phyloP scores from a whole-genome alignment of 2,888 invertebrate species.

The Acrocyrtus sp. region DNA sequence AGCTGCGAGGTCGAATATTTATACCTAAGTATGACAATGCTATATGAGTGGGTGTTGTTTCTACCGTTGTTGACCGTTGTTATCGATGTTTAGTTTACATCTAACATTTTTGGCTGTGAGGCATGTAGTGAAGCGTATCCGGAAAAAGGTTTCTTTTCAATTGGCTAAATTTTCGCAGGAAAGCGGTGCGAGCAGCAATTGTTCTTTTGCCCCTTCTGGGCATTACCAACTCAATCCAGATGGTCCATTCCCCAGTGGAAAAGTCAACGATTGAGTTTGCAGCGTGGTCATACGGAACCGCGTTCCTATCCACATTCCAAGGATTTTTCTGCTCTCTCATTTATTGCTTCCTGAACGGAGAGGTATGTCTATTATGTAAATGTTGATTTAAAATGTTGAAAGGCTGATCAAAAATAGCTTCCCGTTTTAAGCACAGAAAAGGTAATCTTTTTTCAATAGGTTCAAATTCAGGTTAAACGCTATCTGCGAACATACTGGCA shows the following conservation, averaged over 20 bases:
- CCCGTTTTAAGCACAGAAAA: not conserved
- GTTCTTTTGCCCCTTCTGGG: conserved; percentile 65
- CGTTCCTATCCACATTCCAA: conserved; percentile 65
- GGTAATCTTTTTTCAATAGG: conserved; percentile 13
- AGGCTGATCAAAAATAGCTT: not conserved
- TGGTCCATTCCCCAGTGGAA: conserved; percentile 64
- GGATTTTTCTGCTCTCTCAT: conserved; percentile 66
- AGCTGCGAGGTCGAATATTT: no score
- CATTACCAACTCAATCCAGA: conserved; percentile 65
- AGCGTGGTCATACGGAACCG: conserved; percentile 65
- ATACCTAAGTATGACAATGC: no score
- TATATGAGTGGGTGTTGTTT: not conserved
- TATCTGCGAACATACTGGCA: conserved; percentile 21
- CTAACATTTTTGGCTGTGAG: no score
- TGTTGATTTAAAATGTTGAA: not conserved
- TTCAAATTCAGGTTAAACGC: conserved; percentile 26
- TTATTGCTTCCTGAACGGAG: conserved; percentile 66
- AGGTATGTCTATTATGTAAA: conserved; percentile 64
- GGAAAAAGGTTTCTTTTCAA: not conserved
- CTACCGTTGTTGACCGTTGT: no score
- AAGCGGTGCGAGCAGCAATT: conserved; percentile 65
- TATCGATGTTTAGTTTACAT: no score
- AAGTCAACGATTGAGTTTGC: conserved; percentile 64
- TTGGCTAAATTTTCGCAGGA: no score
- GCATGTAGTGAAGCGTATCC: no score